Evolutionary conservation across 2,797 vertebrate genomes (phyloP), one percentile per base, ranked within the genome.

Genomic region (Sciaenops ocellatus): DNA sequence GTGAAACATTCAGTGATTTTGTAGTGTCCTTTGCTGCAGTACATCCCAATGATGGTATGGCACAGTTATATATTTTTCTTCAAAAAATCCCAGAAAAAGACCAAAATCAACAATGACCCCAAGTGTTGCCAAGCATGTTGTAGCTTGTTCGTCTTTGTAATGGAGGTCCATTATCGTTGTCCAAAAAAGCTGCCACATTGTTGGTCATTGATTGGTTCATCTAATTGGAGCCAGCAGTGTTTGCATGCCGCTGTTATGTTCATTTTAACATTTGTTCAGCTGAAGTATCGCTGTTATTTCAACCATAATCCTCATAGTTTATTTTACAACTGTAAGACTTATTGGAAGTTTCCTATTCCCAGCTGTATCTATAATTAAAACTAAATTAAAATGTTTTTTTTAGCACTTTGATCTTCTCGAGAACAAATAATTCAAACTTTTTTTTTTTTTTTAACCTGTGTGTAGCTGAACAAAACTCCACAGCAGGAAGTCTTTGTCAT

Each of bases 401-500:
- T 47, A 30, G n/a, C 34, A 15, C 52, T 78, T 80, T 73, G 69
- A 61, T 71, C 41, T 59, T 12, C 2, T 54, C 17, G 38, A 80
- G 55, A 69, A 66, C 28, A 52, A 73, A 75, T 47, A 3, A 26
- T 38, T 28, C 12, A 1, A 6, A 24, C 2, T 4, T 38, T 52
- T 44, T 48, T 65, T 51, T 61, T 34, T 28, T 48, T 65, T 51
- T 61, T 34, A 24, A 82, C 66, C 54, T 66, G 56, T 41, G 47
- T 61, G 46, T 15, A 11, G 60, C 30, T 64, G 68, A 38, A 83
- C 24, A 55, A 76, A 83, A 64, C 8, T 26, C 9, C 79, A 16
- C 84, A 75, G 82, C 71, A 75, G 78, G 74, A 85, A 69, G 42
- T 84, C 57, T 80, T 76, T 74, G 66, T 55, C 65, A 77, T 86